Percentiles rank a stretch among this genome's conserved stretches.
Conservation (phyloP, 2,888 invertebrate genomes). For the Pseudoips prasinana region DNA sequence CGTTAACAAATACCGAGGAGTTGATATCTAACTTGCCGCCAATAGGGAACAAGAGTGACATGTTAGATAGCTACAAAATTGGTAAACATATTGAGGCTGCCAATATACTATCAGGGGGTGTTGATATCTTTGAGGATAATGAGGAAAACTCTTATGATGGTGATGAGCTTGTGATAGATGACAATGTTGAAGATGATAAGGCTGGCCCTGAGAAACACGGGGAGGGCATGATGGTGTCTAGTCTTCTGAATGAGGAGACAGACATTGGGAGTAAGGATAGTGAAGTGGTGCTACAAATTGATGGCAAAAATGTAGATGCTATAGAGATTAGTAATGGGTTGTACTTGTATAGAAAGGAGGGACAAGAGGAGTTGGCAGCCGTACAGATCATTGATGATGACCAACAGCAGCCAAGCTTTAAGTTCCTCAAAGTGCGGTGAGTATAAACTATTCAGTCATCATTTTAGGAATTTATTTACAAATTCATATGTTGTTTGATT, state of each 20-base stretch:
- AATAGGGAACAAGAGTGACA: slow-evolving; percentile 59
- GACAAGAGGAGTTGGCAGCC: slow-evolving; percentile 69
- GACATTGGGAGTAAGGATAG: slow-evolving; percentile 60
- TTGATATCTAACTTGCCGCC: slow-evolving; percentile 63
- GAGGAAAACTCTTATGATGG: slow-evolving; percentile 79
- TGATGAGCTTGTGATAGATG: slow-evolving; percentile 74
- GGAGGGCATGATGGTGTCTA: slow-evolving; percentile 37
- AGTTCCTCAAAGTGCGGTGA: slow-evolving; percentile 78
- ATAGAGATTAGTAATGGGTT: slow-evolving; percentile 76
- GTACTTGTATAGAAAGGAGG: slow-evolving; percentile 70
- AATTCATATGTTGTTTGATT: slow-evolving; percentile 27
- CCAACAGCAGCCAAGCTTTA: slow-evolving; percentile 62
- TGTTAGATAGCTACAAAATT: slow-evolving; percentile 64
- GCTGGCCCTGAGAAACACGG: slow-evolving; percentile 41
- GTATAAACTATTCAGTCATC: too few species aligned
- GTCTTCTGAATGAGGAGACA: slow-evolving; percentile 42
- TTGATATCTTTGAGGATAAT: slow-evolving; percentile 76
- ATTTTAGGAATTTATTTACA: not conserved
- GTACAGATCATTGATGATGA: slow-evolving; percentile 69
- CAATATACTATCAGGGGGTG: slow-evolving; percentile 74
- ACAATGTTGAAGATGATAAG: slow-evolving; percentile 67
- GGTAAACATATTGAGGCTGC: slow-evolving; percentile 74
- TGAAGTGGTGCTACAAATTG: slow-evolving; percentile 71
- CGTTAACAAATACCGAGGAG: slow-evolving; percentile 45
- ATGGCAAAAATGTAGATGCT: slow-evolving; percentile 75